Conservation (phyloP, 2,888 invertebrate genomes). For the Melangyna quadrimaculata region DNA sequence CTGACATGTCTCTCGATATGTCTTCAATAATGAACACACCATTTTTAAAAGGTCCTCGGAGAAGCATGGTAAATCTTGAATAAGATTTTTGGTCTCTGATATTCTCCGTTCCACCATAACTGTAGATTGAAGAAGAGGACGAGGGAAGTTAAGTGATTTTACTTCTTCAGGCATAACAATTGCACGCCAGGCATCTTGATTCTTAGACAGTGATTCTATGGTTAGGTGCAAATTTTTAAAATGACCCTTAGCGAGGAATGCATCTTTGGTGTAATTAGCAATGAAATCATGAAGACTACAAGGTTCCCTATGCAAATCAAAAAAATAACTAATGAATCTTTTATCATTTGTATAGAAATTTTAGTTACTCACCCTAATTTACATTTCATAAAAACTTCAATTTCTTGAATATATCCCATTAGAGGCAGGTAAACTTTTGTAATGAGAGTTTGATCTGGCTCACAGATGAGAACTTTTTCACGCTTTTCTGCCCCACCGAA, state of each 20-base stretch:
- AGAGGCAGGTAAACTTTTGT: slow-evolving; percentile 91
- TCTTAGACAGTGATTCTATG: slow-evolving; percentile 88
- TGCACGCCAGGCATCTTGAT: slow-evolving; percentile 90
- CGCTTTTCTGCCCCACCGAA: slow-evolving; percentile 75
- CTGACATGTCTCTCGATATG: slow-evolving; percentile 88
- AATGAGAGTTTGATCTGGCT: slow-evolving; percentile 88
- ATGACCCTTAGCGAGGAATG: slow-evolving; percentile 90
- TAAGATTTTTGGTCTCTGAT: slow-evolving; percentile 85
- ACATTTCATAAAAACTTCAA: slow-evolving; percentile 86
- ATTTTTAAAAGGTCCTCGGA: slow-evolving; percentile 88
- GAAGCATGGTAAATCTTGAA: slow-evolving; percentile 88
- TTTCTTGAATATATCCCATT: slow-evolving; percentile 91
- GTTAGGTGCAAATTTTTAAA: slow-evolving; percentile 81
- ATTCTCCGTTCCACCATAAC: slow-evolving; percentile 85
- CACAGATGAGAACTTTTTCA: slow-evolving; percentile 88
- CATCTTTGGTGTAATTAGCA: slow-evolving; percentile 92
- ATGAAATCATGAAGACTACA: slow-evolving; percentile 92
- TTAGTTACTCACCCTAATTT: slow-evolving; percentile 82
- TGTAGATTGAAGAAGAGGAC: slow-evolving; percentile 87
- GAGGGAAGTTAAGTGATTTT: slow-evolving; percentile 83
- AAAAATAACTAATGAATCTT: background rate
- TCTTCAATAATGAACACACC: slow-evolving; percentile 86
- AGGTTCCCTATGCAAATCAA: slow-evolving; percentile 81
- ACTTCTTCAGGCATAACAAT: slow-evolving; percentile 87
- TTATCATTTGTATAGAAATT: background rate